Conservation (phyloP, 1,140 invertebrate genomes). For the Lamellibrachia luymesi region DNA sequence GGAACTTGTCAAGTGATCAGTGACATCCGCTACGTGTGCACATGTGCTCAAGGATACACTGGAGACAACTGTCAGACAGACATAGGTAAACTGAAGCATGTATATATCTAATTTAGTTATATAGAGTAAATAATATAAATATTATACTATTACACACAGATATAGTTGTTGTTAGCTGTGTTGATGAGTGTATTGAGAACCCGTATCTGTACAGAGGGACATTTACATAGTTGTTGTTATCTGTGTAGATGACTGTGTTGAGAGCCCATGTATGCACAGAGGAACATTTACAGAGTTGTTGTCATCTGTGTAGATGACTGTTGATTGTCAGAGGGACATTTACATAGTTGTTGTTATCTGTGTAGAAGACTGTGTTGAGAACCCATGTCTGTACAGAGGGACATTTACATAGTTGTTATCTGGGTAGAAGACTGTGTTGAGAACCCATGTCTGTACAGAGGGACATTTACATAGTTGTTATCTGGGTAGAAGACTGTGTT, state of each 20-base stretch:
- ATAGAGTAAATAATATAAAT: no score
- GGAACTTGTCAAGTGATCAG: neutral
- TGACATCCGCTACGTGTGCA: neutral
- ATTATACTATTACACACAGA: no score
- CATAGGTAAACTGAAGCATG: neutral
- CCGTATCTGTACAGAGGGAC: neutral
- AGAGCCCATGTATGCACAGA: neutral
- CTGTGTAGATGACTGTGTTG: no score
- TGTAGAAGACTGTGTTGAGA: no score
- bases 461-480: neutral
- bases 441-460: no score
- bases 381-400: no score
- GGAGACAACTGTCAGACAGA: neutral
- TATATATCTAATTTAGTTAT: neutral
- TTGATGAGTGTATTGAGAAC: neutral
- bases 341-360: no score
- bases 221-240: no score
- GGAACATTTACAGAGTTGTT: neutral
- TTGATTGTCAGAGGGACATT: no score
- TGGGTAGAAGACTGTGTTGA: no score
- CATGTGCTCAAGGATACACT: neutral
- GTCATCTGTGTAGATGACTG: neutral
- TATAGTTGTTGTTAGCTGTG: neutral
- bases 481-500: slow-evolving; percentile 27
- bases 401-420: no score